phyloP scores from a whole-genome alignment of 2,113 vertebrate genomes.

The Syngnathus floridae region DNA sequence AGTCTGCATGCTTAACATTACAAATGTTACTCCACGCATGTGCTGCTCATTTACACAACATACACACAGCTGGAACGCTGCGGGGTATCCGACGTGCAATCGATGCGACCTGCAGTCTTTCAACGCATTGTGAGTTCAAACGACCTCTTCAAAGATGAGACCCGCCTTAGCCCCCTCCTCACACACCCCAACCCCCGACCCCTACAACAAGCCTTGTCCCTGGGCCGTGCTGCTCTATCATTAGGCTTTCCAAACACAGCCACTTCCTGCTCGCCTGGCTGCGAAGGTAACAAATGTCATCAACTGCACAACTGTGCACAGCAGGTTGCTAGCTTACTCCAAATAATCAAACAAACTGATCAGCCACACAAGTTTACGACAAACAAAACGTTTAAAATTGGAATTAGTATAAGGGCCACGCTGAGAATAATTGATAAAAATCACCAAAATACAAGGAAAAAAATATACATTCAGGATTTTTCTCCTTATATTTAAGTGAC shows the following conservation, averaged over 20 bases:
- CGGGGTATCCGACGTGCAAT: slow-evolving; percentile 25
- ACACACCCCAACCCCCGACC: slow-evolving; percentile 3
- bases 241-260: slow-evolving; percentile 52
- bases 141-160: slow-evolving; percentile 58
- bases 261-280: slow-evolving; percentile 54
- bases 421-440: too few species aligned
- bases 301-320: slow-evolving; percentile 19
- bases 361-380: slow-evolving; percentile 9
- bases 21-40: slow-evolving; percentile 6
- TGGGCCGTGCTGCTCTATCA: slow-evolving; percentile 55
- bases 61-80: slow-evolving; percentile 58
- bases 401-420: not conserved
- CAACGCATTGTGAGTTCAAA: slow-evolving; percentile 56
- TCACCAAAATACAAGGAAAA: too few species aligned
- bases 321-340: slow-evolving; percentile 39
- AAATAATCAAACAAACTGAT: slow-evolving; percentile 53
- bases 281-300: slow-evolving; percentile 49
- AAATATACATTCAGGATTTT: too few species aligned
- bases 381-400: not conserved
- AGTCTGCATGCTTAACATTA: slow-evolving; percentile 9
- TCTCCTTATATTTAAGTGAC: too few species aligned
- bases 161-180: slow-evolving; percentile 1
- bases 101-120: slow-evolving; percentile 56
- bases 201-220: slow-evolving; percentile 33
- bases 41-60: slow-evolving; percentile 14